A percentile compares a stretch with the other conserved stretches of the same genome.
These are phyloP conservation scores for Prenolepis imparis DNA, from an alignment of 2,888 invertebrate genomes.

Conservation along the genomic window DNA sequence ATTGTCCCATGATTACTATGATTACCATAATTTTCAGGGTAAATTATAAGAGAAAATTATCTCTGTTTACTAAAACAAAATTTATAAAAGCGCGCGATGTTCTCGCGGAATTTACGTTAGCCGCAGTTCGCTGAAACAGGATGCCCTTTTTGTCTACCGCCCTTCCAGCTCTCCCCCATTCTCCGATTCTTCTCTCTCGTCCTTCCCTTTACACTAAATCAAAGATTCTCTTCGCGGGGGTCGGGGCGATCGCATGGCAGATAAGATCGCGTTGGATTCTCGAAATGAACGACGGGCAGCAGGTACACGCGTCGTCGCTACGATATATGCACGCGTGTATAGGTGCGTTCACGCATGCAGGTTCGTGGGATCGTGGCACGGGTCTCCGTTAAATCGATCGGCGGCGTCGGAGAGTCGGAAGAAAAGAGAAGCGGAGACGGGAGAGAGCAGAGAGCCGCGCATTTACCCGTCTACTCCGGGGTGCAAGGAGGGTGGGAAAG, in stretches of 20 bases:
- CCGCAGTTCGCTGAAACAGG: conserved; percentile 1
- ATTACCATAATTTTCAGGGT: too few species aligned
- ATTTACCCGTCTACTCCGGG: conserved; percentile 23
- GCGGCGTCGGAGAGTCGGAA: conserved; percentile 22
- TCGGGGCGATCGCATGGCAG: conserved; percentile 69
- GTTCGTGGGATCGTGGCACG: conserved; percentile 59
- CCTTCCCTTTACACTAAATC: conserved; percentile 74
- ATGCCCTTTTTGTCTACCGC: conserved; percentile 7
- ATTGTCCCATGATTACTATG: too few species aligned
- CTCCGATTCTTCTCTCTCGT: conserved; percentile 29
- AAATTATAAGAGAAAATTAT: too few species aligned
- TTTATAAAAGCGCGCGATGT: neutral
- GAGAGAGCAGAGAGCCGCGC: conserved; percentile 41
- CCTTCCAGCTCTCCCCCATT: neutral
- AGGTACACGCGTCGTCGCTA: conserved; percentile 62
- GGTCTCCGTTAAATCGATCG: conserved; percentile 65
- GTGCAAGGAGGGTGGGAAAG: conserved; percentile 65
- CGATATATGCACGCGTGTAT: conserved; percentile 50
- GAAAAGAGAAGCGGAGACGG: conserved; percentile 11
- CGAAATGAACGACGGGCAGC: conserved; percentile 69
- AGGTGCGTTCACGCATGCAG: conserved; percentile 11
- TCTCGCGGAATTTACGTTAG: conserved; percentile 41
- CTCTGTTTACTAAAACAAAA: too few species aligned
- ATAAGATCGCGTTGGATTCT: conserved; percentile 79
- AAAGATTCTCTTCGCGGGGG: conserved; percentile 79